phyloP scores from a whole-genome alignment of 2,797 vertebrate genomes.

The Erethizon dorsatum region DNA sequence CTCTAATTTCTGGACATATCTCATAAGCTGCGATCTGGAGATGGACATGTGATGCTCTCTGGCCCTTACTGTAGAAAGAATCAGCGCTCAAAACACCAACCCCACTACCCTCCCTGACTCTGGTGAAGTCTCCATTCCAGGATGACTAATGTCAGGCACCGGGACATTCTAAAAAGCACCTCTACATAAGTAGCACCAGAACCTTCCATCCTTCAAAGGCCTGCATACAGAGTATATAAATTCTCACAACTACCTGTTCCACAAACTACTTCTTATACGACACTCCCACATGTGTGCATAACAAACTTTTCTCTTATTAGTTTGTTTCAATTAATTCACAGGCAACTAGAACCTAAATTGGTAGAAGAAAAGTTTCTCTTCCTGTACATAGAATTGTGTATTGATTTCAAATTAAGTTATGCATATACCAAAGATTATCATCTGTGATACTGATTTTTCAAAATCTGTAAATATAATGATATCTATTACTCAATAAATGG shows the following conservation, averaged over 20 bases:
- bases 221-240: neutral
- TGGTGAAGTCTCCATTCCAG: neutral
- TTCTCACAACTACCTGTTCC: neutral
- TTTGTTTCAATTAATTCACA: slow-evolving; percentile 17
- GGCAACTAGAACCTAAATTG: neutral
- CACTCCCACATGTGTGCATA: neutral
- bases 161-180: neutral
- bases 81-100: neutral
- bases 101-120: neutral
- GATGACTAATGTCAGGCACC: neutral
- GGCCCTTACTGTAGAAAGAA: neutral
- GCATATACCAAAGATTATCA: neutral
- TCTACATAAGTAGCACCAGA: neutral
- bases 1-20: neutral
- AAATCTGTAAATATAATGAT: neutral
- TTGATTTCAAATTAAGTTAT: slow-evolving; percentile 40
- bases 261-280: neutral
- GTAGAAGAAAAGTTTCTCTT: neutral
- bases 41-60: neutral
- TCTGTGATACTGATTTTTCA: neutral
- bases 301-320: slow-evolving; percentile 21
- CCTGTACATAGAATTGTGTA: neutral
- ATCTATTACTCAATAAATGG: neutral
- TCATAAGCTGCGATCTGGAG: neutral
- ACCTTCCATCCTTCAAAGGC: neutral